Conservation (phyloP, 2,113 vertebrate genomes). For the Poeciliopsis turrubarensis region DNA sequence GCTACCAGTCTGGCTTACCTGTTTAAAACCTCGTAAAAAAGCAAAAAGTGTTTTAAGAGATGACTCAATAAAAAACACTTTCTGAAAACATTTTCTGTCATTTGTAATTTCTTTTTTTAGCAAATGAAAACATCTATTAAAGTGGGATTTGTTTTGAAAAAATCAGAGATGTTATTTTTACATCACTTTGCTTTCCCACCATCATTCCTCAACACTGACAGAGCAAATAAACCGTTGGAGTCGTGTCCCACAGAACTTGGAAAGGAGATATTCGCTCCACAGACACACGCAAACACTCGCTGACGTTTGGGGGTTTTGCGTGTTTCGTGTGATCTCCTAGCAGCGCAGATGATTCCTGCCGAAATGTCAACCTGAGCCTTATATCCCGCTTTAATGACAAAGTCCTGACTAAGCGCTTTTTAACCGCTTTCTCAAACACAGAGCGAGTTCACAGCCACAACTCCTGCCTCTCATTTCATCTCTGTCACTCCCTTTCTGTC, state of each 20-base stretch:
- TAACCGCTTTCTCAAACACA: constrained; percentile 70
- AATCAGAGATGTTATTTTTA: too few relatives aligned
- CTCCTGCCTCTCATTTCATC: constrained; percentile 32
- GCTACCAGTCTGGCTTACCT: too few relatives aligned
- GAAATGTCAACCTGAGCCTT: constrained; percentile 71
- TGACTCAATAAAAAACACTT: too few relatives aligned
- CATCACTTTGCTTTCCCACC: constrained; percentile 51
- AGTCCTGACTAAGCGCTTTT: constrained; percentile 70
- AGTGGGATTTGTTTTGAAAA: too few relatives aligned
- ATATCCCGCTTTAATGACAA: constrained; percentile 66
- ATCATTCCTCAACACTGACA: constrained; percentile 22
- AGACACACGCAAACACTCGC: constrained; percentile 22
- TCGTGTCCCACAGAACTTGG: constrained; percentile 9
- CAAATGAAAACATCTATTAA: too few relatives aligned
- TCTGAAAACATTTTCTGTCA: too few relatives aligned
- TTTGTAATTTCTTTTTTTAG: too few relatives aligned
- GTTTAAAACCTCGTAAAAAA: too few relatives aligned
- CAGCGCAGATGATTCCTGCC: constrained; percentile 60
- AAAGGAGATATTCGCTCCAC: constrained; percentile 50
- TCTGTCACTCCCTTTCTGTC: constrained; percentile 3
- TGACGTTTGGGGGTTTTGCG: constrained; percentile 6
- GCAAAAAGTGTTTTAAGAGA: too few relatives aligned
- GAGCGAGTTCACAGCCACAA: constrained; percentile 34
- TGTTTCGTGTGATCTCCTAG: constrained; percentile 62
- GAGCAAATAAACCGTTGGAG: constrained; percentile 9